Evolutionary conservation across 2,888 invertebrate genomes (phyloP).

Genomic region (Nematopogon swammerdamellus): DNA sequence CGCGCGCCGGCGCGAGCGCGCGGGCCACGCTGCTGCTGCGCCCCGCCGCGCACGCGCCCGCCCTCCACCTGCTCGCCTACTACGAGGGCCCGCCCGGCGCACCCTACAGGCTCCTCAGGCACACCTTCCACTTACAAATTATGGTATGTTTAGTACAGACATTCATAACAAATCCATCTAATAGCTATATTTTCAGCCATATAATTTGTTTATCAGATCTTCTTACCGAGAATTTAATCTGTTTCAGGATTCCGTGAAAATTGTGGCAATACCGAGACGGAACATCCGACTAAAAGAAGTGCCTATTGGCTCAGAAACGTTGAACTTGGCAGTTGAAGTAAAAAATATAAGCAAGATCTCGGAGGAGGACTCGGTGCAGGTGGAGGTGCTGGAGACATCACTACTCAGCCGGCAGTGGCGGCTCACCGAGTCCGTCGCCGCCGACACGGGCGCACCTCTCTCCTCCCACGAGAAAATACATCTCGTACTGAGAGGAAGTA

Average conservation of each 20-base stretch:
- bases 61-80: conserved; percentile 31
- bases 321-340: conserved; percentile 65
- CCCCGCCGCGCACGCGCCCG: conserved; percentile 20
- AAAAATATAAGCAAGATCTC: conserved; percentile 67
- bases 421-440: conserved; percentile 34
- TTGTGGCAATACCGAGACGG: conserved; percentile 51
- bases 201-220: not conserved
- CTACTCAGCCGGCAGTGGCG: conserved; percentile 62
- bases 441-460: conserved; percentile 24
- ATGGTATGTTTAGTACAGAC: too few relatives aligned
- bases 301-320: conserved; percentile 41
- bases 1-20: conserved; percentile 16
- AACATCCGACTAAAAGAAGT: conserved; percentile 35
- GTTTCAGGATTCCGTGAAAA: conserved; percentile 51
- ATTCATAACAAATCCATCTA: too few relatives aligned
- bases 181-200: not conserved
- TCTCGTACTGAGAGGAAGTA: conserved; percentile 31
- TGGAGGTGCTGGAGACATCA: conserved; percentile 57
- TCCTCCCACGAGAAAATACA: conserved; percentile 37
- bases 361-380: conserved; percentile 51
- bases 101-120: conserved; percentile 29
- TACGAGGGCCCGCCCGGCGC: conserved; percentile 22
- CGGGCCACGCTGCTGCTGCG: conserved; percentile 26
- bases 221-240: too few relatives aligned
- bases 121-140: too few relatives aligned